phyloP scores from a whole-genome alignment of 2,797 vertebrate genomes.

The Huso huso region DNA sequence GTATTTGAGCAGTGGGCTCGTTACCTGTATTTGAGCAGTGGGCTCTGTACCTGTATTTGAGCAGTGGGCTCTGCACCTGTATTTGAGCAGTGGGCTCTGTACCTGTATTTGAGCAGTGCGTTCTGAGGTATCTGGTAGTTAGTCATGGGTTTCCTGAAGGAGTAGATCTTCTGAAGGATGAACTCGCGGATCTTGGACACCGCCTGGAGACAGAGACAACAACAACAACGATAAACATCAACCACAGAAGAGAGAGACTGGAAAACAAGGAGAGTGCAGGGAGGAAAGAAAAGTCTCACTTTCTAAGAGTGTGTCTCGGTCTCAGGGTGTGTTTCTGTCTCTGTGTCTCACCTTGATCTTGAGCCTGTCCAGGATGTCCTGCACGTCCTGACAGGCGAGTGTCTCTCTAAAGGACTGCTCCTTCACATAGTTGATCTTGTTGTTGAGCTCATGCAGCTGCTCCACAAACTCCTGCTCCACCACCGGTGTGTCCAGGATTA shows the following conservation, averaged over 20 bases:
- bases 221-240: neutral
- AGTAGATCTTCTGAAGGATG: constrained; percentile 86
- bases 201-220: constrained; percentile 49
- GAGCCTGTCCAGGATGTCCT: constrained; percentile 81
- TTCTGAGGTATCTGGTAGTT: constrained; percentile 95
- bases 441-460: constrained; percentile 85
- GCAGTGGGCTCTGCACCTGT: neutral
- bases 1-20: no score
- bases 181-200: constrained; percentile 89
- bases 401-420: constrained; percentile 88
- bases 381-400: constrained; percentile 78
- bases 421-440: constrained; percentile 86
- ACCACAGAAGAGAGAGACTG: accelerated
- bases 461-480: constrained; percentile 84
- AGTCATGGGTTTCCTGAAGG: constrained; percentile 91
- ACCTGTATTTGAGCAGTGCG: constrained; percentile 84
- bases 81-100: constrained; percentile 14
- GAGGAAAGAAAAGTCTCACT: neutral
- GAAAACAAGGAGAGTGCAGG: neutral
- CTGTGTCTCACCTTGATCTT: constrained; percentile 69
- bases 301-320: no score
- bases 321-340: no score
- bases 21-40: no score
- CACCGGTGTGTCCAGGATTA: constrained; percentile 77
- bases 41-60: neutral